A percentile compares a stretch with the other conserved stretches of the same genome.
Evolutionary conservation across 2,113 vertebrate genomes (phyloP).

Genomic region (Boulengeromyrus knoepffleri): DNA sequence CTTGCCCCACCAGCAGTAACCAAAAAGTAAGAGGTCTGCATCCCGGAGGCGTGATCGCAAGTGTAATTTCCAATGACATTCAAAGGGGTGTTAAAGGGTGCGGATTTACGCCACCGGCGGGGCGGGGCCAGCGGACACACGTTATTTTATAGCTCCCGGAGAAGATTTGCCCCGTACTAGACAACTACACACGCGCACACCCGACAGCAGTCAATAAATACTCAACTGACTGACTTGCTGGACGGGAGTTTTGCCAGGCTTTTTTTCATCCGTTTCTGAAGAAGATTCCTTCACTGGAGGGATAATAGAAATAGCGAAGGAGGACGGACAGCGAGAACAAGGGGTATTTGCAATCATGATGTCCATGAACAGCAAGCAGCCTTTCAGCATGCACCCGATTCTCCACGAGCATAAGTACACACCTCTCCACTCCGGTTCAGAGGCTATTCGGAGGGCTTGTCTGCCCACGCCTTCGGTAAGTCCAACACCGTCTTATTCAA

Average conservation of each 20-base stretch:
- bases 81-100: conserved; percentile 25
- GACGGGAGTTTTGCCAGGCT: conserved; percentile 7
- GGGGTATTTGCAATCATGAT: conserved; percentile 69
- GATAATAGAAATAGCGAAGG: conserved; percentile 38
- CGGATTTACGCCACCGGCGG: conserved; percentile 22
- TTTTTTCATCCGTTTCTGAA: conserved; percentile 17
- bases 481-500: conserved; percentile 14
- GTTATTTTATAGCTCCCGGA: conserved; percentile 54
- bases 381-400: conserved; percentile 86
- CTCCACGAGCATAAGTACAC: conserved; percentile 84
- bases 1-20: neutral
- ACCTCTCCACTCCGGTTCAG: conserved; percentile 79
- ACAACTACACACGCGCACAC: conserved; percentile 22
- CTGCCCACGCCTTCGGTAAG: conserved; percentile 79
- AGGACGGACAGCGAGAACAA: conserved; percentile 46
- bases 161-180: conserved; percentile 48
- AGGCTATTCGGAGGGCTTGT: conserved; percentile 81
- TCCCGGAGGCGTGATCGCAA: conserved; percentile 34
- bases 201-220: conserved; percentile 14
- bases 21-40: neutral
- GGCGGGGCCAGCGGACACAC: conserved; percentile 31
- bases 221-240: conserved; percentile 7
- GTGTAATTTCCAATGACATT: conserved; percentile 20
- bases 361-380: conserved; percentile 93
- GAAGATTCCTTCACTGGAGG: conserved; percentile 32